Conservation (phyloP, 2,113 vertebrate genomes). For the Tupaia tana region DNA sequence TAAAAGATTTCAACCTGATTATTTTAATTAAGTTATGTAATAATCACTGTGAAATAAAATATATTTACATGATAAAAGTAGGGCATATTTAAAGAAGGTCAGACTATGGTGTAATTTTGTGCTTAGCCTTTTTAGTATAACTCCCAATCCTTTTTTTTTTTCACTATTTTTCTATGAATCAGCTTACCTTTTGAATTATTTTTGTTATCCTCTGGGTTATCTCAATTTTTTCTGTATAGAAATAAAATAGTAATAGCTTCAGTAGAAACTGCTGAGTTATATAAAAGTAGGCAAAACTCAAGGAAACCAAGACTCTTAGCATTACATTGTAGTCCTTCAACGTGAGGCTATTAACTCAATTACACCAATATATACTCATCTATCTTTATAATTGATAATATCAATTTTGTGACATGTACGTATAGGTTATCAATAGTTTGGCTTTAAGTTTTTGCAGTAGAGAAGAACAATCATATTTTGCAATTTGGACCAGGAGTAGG, state of each 20-base stretch:
- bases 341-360: background rate
- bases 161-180: background rate
- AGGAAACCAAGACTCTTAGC: background rate
- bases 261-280: background rate
- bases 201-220: background rate
- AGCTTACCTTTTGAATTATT: background rate
- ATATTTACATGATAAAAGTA: constrained; percentile 15
- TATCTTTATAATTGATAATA: background rate
- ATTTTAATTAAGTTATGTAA: background rate
- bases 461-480: background rate
- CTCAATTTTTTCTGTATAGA: background rate
- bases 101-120: background rate
- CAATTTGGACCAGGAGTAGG: background rate
- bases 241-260: background rate
- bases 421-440: background rate
- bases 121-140: background rate
- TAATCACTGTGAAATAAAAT: background rate
- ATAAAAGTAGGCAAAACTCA: background rate
- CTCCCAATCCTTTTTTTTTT: background rate
- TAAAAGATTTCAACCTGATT: background rate
- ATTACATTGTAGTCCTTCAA: background rate
- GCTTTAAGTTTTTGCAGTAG: background rate
- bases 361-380: background rate
- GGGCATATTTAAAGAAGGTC: background rate
- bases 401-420: background rate